phyloP scores from a whole-genome alignment of 92 coral and sea anemone genomes.

The Paramuricea clavata region DNA sequence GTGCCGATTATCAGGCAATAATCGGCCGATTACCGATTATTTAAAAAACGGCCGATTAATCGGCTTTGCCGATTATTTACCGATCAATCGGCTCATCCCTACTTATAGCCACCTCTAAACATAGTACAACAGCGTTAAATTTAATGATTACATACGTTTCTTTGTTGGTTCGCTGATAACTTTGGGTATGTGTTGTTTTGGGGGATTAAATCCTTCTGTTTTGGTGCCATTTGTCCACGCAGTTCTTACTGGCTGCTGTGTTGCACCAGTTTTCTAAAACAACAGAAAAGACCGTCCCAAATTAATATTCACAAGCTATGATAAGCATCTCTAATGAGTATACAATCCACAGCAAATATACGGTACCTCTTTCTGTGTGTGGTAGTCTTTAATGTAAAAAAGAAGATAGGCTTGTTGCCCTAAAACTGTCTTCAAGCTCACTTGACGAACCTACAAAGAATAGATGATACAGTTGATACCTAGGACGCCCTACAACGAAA shows the following conservation, averaged over 20 bases:
- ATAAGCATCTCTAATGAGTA: neutral
- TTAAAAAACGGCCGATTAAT: too few species aligned
- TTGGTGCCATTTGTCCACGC: neutral
- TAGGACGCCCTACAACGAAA: too few species aligned
- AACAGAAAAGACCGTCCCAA: neutral
- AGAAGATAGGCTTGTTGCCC: constrained; percentile 94
- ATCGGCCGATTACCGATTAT: too few species aligned
- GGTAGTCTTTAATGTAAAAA: constrained; percentile 75
- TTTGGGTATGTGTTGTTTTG: constrained; percentile 14
- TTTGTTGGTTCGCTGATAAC: constrained; percentile 32
- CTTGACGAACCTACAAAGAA: constrained; percentile 87
- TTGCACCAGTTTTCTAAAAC: constrained; percentile 11
- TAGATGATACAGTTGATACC: too few species aligned
- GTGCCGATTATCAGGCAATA: too few species aligned
- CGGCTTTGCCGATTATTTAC: too few species aligned
- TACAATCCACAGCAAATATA: too few species aligned
- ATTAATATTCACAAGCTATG: neutral
- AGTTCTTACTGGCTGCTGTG: neutral
- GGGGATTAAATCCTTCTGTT: neutral
- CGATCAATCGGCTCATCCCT: too few species aligned
- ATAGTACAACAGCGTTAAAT: too few species aligned
- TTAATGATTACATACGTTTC: neutral
- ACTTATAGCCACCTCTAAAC: too few species aligned
- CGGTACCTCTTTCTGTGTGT: constrained; percentile 63
- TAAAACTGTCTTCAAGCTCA: constrained; percentile 79